phyloP scores from a whole-genome alignment of 2,888 invertebrate genomes.

The Heteropelma amictum region DNA sequence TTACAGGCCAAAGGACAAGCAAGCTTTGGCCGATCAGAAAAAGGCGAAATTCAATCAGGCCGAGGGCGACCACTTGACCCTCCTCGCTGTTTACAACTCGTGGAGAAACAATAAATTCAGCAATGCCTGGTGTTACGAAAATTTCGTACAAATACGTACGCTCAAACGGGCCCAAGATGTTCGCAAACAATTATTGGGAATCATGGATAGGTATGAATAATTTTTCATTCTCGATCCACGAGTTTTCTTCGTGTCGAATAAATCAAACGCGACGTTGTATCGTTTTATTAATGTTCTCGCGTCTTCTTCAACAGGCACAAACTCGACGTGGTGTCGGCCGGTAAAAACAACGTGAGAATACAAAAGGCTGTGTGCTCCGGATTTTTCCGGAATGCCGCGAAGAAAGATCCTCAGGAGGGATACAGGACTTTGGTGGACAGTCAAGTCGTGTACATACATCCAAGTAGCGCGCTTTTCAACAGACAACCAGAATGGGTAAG shows the following conservation, averaged over 20 bases:
- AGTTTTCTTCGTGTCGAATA: not conserved
- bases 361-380: constrained; percentile 99
- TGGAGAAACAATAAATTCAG: constrained; percentile 99
- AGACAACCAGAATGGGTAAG: constrained; percentile 96
- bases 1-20: constrained; percentile 95
- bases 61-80: constrained; percentile 98
- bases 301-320: constrained; percentile 84
- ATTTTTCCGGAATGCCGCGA: constrained; percentile 99
- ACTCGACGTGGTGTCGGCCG: constrained; percentile 97
- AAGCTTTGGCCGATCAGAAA: constrained; percentile 98
- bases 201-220: constrained; percentile 90
- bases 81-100: constrained; percentile 98
- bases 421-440: constrained; percentile 98
- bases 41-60: constrained; percentile 99
- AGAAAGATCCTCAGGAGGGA: constrained; percentile 99
- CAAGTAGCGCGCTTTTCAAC: constrained; percentile 98
- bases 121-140: constrained; percentile 99
- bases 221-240: constrained; percentile 14
- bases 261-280: too few species aligned
- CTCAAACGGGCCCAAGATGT: constrained; percentile 98
- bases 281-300: constrained; percentile 33
- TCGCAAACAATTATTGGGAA: constrained; percentile 96
- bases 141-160: constrained; percentile 98
- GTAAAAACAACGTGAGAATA: constrained; percentile 95
- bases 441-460: constrained; percentile 99